These are phyloP conservation scores for Potamilus streckersoni DNA, from an alignment of 1,140 invertebrate species.

Conservation along the genomic window DNA sequence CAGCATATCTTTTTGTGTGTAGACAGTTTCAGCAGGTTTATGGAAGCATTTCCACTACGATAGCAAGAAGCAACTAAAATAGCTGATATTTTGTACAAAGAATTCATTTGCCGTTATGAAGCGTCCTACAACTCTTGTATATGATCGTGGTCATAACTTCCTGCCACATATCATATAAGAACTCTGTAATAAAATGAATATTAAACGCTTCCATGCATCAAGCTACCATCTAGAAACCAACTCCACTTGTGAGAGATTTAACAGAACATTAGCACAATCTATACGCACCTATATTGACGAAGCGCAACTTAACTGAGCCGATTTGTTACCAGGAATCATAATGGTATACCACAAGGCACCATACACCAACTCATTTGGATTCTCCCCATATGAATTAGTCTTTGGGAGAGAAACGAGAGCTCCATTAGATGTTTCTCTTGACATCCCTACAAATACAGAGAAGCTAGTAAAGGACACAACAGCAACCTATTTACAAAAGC, in stretches of 20 bases:
- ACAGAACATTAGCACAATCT: conserved; percentile 21
- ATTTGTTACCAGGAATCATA: conserved; percentile 18
- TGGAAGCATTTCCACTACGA: conserved; percentile 26
- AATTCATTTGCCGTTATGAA: conserved; percentile 34
- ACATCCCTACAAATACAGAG: too few relatives aligned
- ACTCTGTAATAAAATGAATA: conserved; percentile 42
- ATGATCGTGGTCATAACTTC: conserved; percentile 39
- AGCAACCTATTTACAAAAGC: too few relatives aligned
- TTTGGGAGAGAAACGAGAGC: too few relatives aligned
- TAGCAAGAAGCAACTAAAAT: conserved; percentile 19
- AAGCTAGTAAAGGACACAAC: too few relatives aligned
- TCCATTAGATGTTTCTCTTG: too few relatives aligned
- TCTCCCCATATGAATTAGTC: too few relatives aligned
- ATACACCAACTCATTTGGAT: too few relatives aligned
- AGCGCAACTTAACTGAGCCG: conserved; percentile 24
- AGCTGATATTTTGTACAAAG: conserved; percentile 22
- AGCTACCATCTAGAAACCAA: conserved; percentile 46
- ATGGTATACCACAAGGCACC: conserved; percentile 9
- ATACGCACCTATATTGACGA: conserved; percentile 23
- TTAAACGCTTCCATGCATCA: conserved; percentile 36
- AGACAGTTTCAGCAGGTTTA: conserved; percentile 34
- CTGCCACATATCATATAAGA: conserved; percentile 35
- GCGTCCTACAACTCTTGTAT: conserved; percentile 24
- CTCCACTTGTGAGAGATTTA: conserved; percentile 30
- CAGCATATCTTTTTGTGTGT: conserved; percentile 35